phyloP scores from a whole-genome alignment of 2,888 invertebrate species.

The Girardia tigrina region DNA sequence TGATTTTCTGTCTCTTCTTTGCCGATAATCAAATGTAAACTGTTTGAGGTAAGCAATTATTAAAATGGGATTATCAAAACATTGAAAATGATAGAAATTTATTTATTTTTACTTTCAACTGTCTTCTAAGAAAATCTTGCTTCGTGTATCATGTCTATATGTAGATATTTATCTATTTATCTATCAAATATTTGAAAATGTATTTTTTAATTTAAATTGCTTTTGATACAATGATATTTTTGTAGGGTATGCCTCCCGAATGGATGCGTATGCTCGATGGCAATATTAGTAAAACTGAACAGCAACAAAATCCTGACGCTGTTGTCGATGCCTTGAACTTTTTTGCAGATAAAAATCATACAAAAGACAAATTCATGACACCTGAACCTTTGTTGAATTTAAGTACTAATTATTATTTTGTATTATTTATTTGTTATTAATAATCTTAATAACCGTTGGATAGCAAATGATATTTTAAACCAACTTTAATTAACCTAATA shows the following conservation, averaged over 20 bases:
- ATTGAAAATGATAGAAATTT: not conserved
- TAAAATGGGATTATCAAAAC: not conserved
- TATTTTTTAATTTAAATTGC: not conserved
- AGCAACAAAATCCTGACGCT: slow-evolving; percentile 35
- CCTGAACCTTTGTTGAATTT: not conserved
- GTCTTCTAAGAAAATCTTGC: not conserved
- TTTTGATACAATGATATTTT: not conserved
- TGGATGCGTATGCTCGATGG: slow-evolving; percentile 34
- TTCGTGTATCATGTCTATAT: not conserved
- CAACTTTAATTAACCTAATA: too few relatives aligned
- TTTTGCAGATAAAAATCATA: slow-evolving; percentile 18
- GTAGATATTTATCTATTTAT: too few relatives aligned
- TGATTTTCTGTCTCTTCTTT: too few relatives aligned
- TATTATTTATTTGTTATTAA: too few relatives aligned
- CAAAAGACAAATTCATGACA: slow-evolving; percentile 32
- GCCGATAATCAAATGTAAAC: too few relatives aligned
- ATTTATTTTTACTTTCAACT: not conserved
- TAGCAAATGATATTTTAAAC: too few relatives aligned
- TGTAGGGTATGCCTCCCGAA: slow-evolving; percentile 37
- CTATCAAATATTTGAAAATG: too few relatives aligned
- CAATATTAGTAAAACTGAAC: slow-evolving; percentile 35
- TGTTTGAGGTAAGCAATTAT: not conserved
- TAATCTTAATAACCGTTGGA: too few relatives aligned
- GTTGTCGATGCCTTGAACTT: slow-evolving; percentile 33
- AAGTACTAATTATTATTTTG: too few relatives aligned